Evolutionary conservation across 1,140 invertebrate genomes (phyloP), one percentile per base, ranked within the genome.

Genomic region (Drosophila mayri): DNA sequence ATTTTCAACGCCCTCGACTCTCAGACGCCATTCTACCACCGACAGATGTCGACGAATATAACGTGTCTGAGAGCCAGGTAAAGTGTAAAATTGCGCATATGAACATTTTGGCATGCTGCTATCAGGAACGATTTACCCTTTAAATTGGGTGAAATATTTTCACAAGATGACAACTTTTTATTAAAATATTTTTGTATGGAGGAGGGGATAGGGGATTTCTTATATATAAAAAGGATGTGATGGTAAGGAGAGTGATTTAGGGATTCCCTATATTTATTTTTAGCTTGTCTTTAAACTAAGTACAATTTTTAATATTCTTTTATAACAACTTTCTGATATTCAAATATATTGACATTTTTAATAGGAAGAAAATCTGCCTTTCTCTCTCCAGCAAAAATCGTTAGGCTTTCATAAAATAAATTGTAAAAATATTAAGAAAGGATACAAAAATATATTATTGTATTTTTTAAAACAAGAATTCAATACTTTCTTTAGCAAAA

Each of bases 1-100:
- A 64, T 32, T 43, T 64, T 64, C 28, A 38, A 28, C 40, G 40
- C 59, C 40, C 38, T 40, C 57, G 38, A 35, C 38, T 61, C 61
- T 64, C 62, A 25, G 28, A 64, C 32, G 55, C 12, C 57, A 43
- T 61, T 64, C 28, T 16, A 35, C 62, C 9, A 61, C 14, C 57
- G 62, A 62, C 62, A 64, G 38, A 62, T 65, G 63, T 65, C 57
- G 40, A 25, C 57, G 57, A 65, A 65, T 28, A 35, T 28, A 37
- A 37, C 40, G 41, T 65, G 30, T n/a, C 40, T 44, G 63, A 25
- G 40, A 6, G 62, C 62, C 38, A 25, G 52, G 37, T 18, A 61
- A 65, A 62, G 57, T 44, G 63, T 65, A 60, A 65, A 65, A 65
- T 40, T 65, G 63, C 60, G 16, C 63, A 65, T 37, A 62, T 65